Percentiles rank a stretch among this genome's conserved stretches.
phyloP scores from a whole-genome alignment of 2,113 vertebrate genomes.

The Panthera tigris region DNA sequence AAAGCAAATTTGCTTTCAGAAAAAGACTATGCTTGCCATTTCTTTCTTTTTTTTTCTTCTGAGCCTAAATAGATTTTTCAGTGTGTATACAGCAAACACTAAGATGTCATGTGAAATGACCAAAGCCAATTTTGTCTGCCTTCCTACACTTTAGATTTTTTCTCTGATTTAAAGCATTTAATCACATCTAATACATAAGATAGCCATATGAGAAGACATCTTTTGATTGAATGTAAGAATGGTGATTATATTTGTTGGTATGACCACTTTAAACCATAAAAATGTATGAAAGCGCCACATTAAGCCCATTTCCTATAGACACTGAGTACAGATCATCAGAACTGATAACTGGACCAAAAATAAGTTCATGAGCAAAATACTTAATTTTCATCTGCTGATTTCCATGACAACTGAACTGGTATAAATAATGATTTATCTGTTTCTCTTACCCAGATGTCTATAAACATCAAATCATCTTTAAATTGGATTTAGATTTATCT shows the following conservation, averaged over 20 bases:
- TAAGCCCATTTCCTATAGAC: background rate
- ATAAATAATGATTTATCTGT: slow-evolving; percentile 36
- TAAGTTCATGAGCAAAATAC: slow-evolving; percentile 11
- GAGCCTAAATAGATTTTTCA: background rate
- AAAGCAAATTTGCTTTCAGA: background rate
- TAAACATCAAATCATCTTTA: slow-evolving; percentile 62
- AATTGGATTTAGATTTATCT: slow-evolving; percentile 54
- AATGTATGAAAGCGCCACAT: background rate
- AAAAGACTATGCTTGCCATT: background rate
- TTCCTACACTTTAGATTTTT: background rate
- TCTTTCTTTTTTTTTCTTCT: background rate
- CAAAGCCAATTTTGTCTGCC: background rate
- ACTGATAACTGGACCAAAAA: background rate
- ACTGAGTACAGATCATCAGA: background rate
- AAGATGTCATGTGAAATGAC: background rate
- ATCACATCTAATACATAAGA: background rate
- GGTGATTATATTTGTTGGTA: background rate
- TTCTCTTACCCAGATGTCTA: slow-evolving; percentile 6
- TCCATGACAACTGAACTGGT: background rate
- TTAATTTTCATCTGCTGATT: slow-evolving; percentile 24
- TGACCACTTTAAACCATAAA: background rate
- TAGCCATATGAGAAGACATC: background rate
- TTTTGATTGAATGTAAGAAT: background rate
- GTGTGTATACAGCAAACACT: background rate
- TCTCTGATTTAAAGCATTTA: background rate